These are phyloP conservation scores for Zelostemma sp. DNA, from an alignment of 1,140 invertebrate genomes.

Conservation along the genomic window DNA sequence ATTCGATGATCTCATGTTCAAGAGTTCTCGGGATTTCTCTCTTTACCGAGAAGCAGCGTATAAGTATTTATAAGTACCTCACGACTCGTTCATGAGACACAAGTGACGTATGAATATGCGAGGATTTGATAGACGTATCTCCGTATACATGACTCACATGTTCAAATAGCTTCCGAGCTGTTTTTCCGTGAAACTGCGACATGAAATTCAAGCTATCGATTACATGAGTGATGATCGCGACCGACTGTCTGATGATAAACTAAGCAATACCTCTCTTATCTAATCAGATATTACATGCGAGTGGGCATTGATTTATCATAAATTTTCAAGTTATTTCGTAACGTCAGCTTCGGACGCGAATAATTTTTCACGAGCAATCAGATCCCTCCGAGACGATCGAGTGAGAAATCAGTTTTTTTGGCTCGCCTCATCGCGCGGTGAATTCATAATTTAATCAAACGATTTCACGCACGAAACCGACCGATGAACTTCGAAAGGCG, in stretches of 20 bases:
- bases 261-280: too few species aligned
- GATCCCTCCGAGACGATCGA: too few species aligned
- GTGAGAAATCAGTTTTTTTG: too few species aligned
- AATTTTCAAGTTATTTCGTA: too few species aligned
- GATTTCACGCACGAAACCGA: constrained; percentile 6
- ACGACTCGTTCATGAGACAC: constrained; percentile 2
- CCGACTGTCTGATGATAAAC: too few species aligned
- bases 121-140: constrained; percentile 8
- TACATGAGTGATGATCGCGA: too few species aligned
- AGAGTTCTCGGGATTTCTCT: background rate
- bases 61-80: constrained; percentile 2
- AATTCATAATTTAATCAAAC: constrained; percentile 5
- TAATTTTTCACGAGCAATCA: too few species aligned
- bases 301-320: too few species aligned
- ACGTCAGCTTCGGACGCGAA: too few species aligned
- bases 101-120: constrained; percentile 5
- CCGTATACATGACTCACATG: background rate
- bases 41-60: background rate
- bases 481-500: constrained; percentile 1
- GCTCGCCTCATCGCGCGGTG: constrained; percentile 1
- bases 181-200: background rate
- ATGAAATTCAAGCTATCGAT: constrained; percentile 3
- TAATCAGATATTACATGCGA: too few species aligned
- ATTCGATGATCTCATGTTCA: background rate
- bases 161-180: background rate